Evolutionary conservation across 2,113 vertebrate genomes (phyloP), one percentile per base, ranked within the genome.

Genomic region (Trinectes maculatus): DNA sequence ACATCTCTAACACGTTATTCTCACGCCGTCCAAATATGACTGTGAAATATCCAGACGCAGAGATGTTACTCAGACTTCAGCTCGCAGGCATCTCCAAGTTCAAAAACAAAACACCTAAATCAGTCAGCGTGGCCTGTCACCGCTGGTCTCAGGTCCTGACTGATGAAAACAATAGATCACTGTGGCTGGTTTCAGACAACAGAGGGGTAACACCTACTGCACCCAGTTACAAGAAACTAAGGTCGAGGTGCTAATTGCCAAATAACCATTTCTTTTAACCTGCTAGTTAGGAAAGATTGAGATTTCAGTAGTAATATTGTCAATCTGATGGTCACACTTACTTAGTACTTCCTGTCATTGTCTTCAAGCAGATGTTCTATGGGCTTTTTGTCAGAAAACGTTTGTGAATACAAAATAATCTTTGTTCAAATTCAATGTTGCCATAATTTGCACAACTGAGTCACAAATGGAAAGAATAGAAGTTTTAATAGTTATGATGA

Each of bases 1-100:
- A 33, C 69, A 36, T 54, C n/a, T n/a, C n/a, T 18, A 3, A 52
- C 19, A 48, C 25, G 24, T 69, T 51, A 9, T 16, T 55, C 11
- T 57, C 34, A 55, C 8, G 39, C 54, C 56, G 62, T 40, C 42
- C 34, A 22, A 47, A 10, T 18, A 11, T 16, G 19, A 56, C 47
- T 2, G 6, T 39, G 16, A 58, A 44, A 33, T 4, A 22, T 49
- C 53, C 13, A 51, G n/a, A 57, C 25, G 42, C 37, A 61, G 4
- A 79, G 57, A 19, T 26, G 46, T 63, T 52, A 37, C 61, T 64
- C 22, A 29, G 24, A 47, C 25, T 57, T 58, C 36, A 56, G 37
- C 25, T 63, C 43, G 60, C 58, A 58, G 36, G 25, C 12, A 42
- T 56, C n/a, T 34, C 21, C n/a, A 28, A 44, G 51, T 54, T 59